Percentiles rank a stretch among this genome's conserved stretches.
These are phyloP conservation scores for Trididemnum miniatum DNA, from an alignment of 23 tunicate genomes.

Conservation along the genomic window DNA sequence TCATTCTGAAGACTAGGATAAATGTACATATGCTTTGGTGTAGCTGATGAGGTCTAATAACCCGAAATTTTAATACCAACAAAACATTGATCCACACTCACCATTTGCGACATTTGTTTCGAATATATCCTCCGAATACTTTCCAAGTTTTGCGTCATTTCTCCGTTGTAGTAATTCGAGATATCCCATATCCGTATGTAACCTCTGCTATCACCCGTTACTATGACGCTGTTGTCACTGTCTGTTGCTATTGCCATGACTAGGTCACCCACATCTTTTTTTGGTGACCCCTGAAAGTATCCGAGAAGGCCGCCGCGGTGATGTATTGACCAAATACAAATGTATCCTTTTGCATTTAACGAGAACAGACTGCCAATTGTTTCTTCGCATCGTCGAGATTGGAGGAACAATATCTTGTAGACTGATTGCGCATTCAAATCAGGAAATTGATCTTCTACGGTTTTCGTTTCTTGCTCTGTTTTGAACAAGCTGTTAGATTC, in stretches of 20 bases:
- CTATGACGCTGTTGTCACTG: slow-evolving; percentile 25
- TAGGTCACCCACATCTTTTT: slow-evolving; percentile 30
- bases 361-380: slow-evolving; percentile 40
- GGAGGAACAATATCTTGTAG: slow-evolving; percentile 67
- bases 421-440: slow-evolving; percentile 44
- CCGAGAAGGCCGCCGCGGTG: slow-evolving; percentile 76
- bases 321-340: slow-evolving; percentile 88
- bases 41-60: no score
- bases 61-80: no score
- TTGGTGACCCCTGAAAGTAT: slow-evolving; percentile 39
- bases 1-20: no score
- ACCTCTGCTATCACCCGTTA: slow-evolving; percentile 83
- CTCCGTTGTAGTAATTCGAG: slow-evolving; percentile 57
- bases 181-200: slow-evolving; percentile 73
- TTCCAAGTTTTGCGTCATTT: slow-evolving; percentile 5
- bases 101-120: background rate
- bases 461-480: background rate
- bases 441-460: background rate
- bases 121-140: background rate
- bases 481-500: no score
- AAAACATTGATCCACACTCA: no score
- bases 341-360: slow-evolving; percentile 64
- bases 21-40: no score
- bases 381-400: slow-evolving; percentile 49
- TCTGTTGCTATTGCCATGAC: slow-evolving; percentile 73